phyloP scores from a whole-genome alignment of 2,888 invertebrate species.

The Amaurobius ferox region DNA sequence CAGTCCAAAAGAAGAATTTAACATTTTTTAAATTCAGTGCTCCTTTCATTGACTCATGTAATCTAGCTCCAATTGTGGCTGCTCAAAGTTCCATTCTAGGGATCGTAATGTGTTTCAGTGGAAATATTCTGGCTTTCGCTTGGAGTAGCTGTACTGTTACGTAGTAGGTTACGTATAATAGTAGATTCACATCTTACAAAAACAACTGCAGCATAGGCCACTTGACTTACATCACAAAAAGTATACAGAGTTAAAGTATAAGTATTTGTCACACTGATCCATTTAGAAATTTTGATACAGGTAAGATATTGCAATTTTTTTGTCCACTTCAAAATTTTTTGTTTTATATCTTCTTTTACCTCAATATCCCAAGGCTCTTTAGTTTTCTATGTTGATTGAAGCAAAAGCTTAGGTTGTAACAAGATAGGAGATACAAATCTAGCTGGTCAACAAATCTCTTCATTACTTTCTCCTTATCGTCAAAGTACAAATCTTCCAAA shows the following conservation, averaged over 20 bases:
- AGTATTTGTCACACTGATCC: neutral
- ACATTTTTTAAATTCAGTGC: neutral
- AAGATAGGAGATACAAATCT: neutral
- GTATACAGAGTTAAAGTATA: neutral
- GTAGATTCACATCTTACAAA: conserved; percentile 9
- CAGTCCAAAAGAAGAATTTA: neutral
- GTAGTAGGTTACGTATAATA: too few relatives aligned
- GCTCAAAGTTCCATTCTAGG: neutral
- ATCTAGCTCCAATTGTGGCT: conserved; percentile 14
- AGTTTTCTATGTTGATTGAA: neutral
- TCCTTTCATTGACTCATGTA: neutral
- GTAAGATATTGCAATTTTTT: neutral
- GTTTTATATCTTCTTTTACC: neutral
- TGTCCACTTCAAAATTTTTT: neutral
- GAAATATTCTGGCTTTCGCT: neutral
- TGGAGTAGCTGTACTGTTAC: neutral
- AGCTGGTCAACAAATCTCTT: conserved; percentile 4
- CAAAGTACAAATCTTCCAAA: neutral
- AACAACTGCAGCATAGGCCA: neutral
- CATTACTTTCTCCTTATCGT: conserved; percentile 13
- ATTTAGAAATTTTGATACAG: conserved; percentile 1
- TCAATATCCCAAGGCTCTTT: neutral
- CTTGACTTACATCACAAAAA: neutral
- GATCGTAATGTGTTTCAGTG: neutral
- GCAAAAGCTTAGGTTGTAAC: neutral